Conservation (phyloP, 2,113 vertebrate genomes). For the Lipophrys pholis region DNA sequence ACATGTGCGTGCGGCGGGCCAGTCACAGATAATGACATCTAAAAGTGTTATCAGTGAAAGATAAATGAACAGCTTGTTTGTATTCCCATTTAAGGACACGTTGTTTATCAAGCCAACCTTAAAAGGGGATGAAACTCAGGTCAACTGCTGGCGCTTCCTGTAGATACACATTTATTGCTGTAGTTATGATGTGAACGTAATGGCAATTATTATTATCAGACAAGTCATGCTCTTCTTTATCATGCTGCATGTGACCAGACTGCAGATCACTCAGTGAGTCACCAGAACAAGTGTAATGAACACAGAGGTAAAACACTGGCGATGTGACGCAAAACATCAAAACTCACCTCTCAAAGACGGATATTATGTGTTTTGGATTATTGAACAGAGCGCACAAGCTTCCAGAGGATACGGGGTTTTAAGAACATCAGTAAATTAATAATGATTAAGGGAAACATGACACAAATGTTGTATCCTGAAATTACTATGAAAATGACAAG, state of each 20-base stretch:
- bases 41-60: background rate
- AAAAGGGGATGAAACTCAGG: background rate
- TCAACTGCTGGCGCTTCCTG: background rate
- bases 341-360: too few relatives aligned
- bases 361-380: too few relatives aligned
- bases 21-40: background rate
- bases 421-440: too few relatives aligned
- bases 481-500: too few relatives aligned
- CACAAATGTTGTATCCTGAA: too few relatives aligned
- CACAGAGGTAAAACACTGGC: too few relatives aligned
- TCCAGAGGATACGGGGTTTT: too few relatives aligned
- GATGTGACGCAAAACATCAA: too few relatives aligned
- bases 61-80: background rate
- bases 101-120: background rate
- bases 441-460: too few relatives aligned
- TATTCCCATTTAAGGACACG: background rate
- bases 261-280: background rate
- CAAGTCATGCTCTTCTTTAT: background rate
- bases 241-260: background rate
- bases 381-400: too few relatives aligned
- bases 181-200: background rate
- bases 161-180: background rate
- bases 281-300: background rate
- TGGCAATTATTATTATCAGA: constrained; percentile 13
- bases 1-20: too few relatives aligned